Percentiles rank a stretch among this genome's conserved stretches.
Conservation (phyloP, 2,797 vertebrate species). For the Sebastes matsubarae region DNA sequence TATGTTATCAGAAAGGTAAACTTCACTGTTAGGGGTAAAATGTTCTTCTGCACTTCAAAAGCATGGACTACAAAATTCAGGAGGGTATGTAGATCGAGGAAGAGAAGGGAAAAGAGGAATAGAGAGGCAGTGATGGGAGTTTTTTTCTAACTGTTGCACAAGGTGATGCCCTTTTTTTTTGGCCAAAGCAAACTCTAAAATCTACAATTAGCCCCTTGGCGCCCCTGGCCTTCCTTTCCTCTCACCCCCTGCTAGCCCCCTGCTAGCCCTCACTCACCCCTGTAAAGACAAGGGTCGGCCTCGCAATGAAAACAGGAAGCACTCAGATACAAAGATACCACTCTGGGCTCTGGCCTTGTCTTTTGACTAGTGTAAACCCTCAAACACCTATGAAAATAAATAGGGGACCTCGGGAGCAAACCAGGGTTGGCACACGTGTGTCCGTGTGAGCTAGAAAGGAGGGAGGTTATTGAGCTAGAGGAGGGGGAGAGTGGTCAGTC, state of each 20-base stretch:
- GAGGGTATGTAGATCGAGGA: conserved; percentile 17
- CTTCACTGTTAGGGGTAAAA: conserved; percentile 86
- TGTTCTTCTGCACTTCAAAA: conserved; percentile 86
- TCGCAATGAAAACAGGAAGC: conserved; percentile 93
- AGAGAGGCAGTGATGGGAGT: background rate
- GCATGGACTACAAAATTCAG: conserved; percentile 77
- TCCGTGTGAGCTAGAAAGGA: conserved; percentile 7
- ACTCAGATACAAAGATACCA: conserved; percentile 91
- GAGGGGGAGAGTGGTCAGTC: conserved; percentile 69
- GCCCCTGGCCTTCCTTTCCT: conserved; percentile 86
- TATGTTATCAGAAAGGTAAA: conserved; percentile 95
- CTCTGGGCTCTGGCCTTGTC: conserved; percentile 78
- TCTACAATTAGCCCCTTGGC: conserved; percentile 89
- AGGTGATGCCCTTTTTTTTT: conserved; percentile 79
- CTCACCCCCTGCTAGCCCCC: conserved; percentile 83
- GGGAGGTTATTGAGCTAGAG: background rate
- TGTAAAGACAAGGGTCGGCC: conserved; percentile 91
- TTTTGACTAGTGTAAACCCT: conserved; percentile 82
- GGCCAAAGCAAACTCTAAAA: conserved; percentile 85
- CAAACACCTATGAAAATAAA: conserved; percentile 84
- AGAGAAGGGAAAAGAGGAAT: conserved; percentile 18
- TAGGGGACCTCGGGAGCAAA: conserved; percentile 72
- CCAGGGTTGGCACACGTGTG: conserved; percentile 42
- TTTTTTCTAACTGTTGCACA: conserved; percentile 79
- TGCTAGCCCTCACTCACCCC: conserved; percentile 86